These are phyloP conservation scores for Nymphalis polychloros DNA, from an alignment of 2,888 invertebrate species.

Conservation along the genomic window DNA sequence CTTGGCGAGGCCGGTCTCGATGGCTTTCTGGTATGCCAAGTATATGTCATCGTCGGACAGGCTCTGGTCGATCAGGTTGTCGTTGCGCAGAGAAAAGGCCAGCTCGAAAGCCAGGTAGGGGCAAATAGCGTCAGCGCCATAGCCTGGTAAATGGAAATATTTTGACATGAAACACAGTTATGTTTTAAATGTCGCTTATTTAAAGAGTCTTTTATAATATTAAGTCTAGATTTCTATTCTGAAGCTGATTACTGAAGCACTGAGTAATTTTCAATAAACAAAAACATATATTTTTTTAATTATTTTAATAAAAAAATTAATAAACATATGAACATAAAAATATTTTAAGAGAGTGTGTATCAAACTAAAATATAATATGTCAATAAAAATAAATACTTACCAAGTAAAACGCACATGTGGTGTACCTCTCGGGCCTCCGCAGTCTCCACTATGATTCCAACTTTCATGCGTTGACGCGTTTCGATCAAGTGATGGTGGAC, in stretches of 20 bases:
- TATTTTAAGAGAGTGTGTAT: too few species aligned
- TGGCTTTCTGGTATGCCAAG: conserved; percentile 93
- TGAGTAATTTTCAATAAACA: too few species aligned
- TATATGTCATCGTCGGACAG: conserved; percentile 91
- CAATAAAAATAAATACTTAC: conserved; percentile 54
- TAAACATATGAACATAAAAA: too few species aligned
- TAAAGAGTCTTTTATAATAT: background rate
- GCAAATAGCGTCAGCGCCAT: conserved; percentile 98
- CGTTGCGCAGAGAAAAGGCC: conserved; percentile 91
- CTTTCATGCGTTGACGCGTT: conserved; percentile 96
- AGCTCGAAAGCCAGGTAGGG: conserved; percentile 98
- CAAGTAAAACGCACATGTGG: conserved; percentile 96
- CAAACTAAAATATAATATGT: background rate
- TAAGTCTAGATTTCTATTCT: too few species aligned
- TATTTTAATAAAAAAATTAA: too few species aligned
- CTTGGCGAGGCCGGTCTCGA: conserved; percentile 88
- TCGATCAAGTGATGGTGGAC: conserved; percentile 98
- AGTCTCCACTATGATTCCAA: conserved; percentile 96
- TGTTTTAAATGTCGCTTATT: too few species aligned
- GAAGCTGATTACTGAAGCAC: too few species aligned
- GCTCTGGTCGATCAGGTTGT: conserved; percentile 89
- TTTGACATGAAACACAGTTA: too few species aligned
- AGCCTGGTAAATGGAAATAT: conserved; percentile 71
- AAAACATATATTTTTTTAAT: too few species aligned
- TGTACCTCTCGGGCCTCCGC: conserved; percentile 98